These are phyloP conservation scores for Drosophila helvetica DNA, from an alignment of 2,888 invertebrate species.

Conservation along the genomic window DNA sequence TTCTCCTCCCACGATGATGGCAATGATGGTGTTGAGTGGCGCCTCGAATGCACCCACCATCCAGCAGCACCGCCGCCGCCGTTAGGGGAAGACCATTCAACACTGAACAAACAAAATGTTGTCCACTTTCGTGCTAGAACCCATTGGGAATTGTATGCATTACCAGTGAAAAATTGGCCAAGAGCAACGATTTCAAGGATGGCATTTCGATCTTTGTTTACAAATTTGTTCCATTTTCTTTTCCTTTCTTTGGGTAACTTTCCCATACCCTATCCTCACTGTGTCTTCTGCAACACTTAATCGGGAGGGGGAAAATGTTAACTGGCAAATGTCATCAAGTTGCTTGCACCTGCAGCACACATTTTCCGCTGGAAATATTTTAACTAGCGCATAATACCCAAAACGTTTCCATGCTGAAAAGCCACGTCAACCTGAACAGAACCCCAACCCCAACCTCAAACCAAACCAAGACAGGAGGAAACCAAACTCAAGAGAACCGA, in stretches of 20 bases:
- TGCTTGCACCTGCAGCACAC: conserved; percentile 67
- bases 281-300: not conserved
- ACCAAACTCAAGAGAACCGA: not conserved
- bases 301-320: not conserved
- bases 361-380: conserved; percentile 69
- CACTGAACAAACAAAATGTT: conserved; percentile 21
- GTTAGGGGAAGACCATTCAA: conserved; percentile 11
- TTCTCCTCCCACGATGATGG: conserved; percentile 14
- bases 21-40: conserved; percentile 1
- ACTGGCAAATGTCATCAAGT: conserved; percentile 45
- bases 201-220: not conserved
- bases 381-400: conserved; percentile 68
- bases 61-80: not conserved
- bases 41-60: not conserved
- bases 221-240: too few relatives aligned
- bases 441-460: not conserved
- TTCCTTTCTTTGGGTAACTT: too few relatives aligned
- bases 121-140: conserved; percentile 5
- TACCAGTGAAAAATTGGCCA: not conserved
- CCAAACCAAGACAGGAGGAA: not conserved
- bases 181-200: not conserved
- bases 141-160: conserved; percentile 15
- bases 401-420: conserved; percentile 58
- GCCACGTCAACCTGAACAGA: conserved; percentile 51
- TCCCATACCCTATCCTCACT: not conserved